These are phyloP conservation scores for Nothocercus nigrocapillus DNA, from an alignment of 2,113 vertebrate species.

Conservation along the genomic window DNA sequence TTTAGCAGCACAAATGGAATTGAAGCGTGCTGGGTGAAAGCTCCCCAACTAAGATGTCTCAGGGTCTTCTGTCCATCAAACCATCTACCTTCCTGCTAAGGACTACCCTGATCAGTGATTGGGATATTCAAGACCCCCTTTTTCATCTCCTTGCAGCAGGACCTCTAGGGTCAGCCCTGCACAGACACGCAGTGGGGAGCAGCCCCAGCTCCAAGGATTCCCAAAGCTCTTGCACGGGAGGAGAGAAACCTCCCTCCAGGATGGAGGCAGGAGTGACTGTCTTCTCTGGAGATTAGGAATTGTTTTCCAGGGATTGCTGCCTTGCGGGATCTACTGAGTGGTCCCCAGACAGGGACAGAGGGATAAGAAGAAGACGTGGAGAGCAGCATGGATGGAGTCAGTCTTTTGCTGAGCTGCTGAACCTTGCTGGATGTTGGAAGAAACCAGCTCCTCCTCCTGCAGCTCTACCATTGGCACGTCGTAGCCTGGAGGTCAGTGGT, in stretches of 20 bases:
- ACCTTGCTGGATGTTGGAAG: neutral
- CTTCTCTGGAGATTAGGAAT: neutral
- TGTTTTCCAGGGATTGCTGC: neutral
- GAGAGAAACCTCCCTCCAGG: neutral
- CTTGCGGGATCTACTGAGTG: neutral
- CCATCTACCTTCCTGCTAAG: neutral
- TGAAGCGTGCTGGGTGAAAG: fast-evolving
- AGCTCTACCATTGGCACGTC: fast-evolving
- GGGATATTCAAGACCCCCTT: neutral
- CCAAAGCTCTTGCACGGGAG: neutral
- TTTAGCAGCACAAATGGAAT: fast-evolving
- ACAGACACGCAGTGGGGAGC: neutral
- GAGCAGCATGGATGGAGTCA: neutral
- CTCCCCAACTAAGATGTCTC: neutral
- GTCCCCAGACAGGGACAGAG: fast-evolving
- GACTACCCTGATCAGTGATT: neutral
- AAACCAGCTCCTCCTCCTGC: neutral
- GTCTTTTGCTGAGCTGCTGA: neutral
- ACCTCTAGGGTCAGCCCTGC: neutral
- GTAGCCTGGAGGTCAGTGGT: neutral
- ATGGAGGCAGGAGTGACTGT: neutral
- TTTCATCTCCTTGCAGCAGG: neutral
- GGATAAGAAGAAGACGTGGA: neutral
- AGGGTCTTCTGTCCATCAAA: neutral
- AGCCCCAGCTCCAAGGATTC: neutral